Conservation (phyloP, 2,113 vertebrate genomes). For the Pungitius pungitius region DNA sequence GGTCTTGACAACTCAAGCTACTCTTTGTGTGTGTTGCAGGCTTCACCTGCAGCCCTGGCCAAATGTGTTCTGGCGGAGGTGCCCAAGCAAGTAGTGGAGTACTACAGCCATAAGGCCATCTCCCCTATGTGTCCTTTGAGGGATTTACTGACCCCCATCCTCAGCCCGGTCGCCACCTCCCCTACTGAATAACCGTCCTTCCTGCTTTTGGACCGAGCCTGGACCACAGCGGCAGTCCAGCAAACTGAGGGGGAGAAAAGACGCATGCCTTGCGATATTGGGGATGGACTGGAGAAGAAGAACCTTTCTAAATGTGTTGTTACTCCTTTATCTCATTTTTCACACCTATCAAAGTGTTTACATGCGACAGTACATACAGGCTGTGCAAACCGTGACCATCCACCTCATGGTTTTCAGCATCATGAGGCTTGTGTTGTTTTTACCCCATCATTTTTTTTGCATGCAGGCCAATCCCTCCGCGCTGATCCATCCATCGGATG, state of each 20-base stretch:
- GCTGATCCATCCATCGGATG: constrained; percentile 29
- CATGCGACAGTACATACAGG: constrained; percentile 43
- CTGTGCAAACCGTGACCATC: constrained; percentile 41
- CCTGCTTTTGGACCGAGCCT: constrained; percentile 29
- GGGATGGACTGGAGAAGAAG: constrained; percentile 48
- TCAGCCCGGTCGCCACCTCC: constrained; percentile 78
- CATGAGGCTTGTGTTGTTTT: constrained; percentile 40
- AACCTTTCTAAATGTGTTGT: constrained; percentile 54
- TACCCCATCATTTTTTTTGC: constrained; percentile 43
- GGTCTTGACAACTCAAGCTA: constrained; percentile 29
- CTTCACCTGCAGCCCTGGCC: constrained; percentile 89
- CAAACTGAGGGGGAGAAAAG: constrained; percentile 38
- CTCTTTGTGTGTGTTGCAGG: constrained; percentile 79
- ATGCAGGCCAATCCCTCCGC: constrained; percentile 53
- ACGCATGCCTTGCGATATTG: constrained; percentile 38
- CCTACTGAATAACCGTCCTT: constrained; percentile 76
- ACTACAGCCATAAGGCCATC: constrained; percentile 91
- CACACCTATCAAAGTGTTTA: constrained; percentile 67
- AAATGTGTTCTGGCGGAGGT: constrained; percentile 94
- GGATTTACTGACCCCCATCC: constrained; percentile 74
- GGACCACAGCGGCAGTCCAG: constrained; percentile 44
- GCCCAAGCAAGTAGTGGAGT: constrained; percentile 94
- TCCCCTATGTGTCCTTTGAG: constrained; percentile 81
- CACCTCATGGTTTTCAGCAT: constrained; percentile 49
- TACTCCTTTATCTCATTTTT: constrained; percentile 52